Conservation (phyloP, 2,113 vertebrate genomes). For the Rhabdomys dilectus region DNA sequence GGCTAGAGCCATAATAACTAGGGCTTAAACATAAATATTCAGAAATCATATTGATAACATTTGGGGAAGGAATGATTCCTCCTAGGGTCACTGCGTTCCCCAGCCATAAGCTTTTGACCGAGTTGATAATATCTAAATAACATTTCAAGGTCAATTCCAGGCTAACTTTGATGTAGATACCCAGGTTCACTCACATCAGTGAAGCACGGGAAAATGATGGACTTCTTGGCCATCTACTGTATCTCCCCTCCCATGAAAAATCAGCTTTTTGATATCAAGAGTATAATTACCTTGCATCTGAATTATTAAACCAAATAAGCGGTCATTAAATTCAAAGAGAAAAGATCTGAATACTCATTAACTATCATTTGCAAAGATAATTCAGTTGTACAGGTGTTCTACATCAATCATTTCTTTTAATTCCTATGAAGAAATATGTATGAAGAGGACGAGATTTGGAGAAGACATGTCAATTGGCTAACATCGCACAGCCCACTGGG, state of each 20-base stretch:
- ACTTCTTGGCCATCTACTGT: not conserved
- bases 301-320: slow-evolving; percentile 51
- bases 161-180: slow-evolving; percentile 34
- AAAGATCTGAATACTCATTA: slow-evolving; percentile 39
- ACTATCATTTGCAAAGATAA: slow-evolving; percentile 22
- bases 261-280: not conserved
- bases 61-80: not conserved
- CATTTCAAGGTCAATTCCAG: slow-evolving; percentile 45
- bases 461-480: not conserved
- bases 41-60: not conserved
- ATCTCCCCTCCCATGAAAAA: not conserved
- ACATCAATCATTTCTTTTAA: not conserved
- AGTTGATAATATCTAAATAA: not conserved
- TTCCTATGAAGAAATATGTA: not conserved
- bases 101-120: not conserved
- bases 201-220: not conserved
- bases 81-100: too few relatives aligned
- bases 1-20: not conserved
- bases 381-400: not conserved
- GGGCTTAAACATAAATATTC: not conserved
- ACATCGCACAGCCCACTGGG: not conserved
- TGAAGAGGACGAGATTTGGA: not conserved
- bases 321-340: slow-evolving; percentile 35
- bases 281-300: not conserved
- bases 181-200: not conserved